phyloP scores from a whole-genome alignment of 2,797 vertebrate genomes.

The Micropoecilia bifurca region DNA sequence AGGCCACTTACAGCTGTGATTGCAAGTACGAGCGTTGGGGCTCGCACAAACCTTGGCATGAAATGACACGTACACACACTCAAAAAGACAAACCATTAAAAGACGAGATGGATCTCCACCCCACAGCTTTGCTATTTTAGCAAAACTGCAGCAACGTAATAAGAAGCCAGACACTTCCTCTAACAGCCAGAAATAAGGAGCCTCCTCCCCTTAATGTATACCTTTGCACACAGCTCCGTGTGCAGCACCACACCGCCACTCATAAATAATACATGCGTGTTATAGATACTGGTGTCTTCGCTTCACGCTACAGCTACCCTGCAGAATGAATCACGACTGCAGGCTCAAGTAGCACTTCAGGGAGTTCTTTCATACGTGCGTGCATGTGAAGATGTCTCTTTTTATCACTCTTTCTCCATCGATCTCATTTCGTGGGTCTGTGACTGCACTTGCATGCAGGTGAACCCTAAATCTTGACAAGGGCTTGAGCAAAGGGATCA shows the following conservation, averaged over 20 bases:
- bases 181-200: constrained; percentile 60
- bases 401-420: constrained; percentile 22
- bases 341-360: constrained; percentile 34
- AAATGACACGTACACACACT: constrained; percentile 2
- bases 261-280: constrained; percentile 70
- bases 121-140: constrained; percentile 62
- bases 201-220: constrained; percentile 53
- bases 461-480: constrained; percentile 33
- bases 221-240: constrained; percentile 59
- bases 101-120: constrained; percentile 56
- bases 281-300: constrained; percentile 54
- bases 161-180: constrained; percentile 52
- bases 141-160: constrained; percentile 33
- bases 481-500: constrained; percentile 59
- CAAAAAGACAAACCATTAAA: constrained; percentile 42
- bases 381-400: not conserved
- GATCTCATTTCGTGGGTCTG: constrained; percentile 19
- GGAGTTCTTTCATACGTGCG: constrained; percentile 3
- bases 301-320: constrained; percentile 47
- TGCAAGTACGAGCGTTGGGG: constrained; percentile 46
- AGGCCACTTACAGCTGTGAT: constrained; percentile 61
- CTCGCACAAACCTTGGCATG: constrained; percentile 15
- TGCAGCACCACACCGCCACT: constrained; percentile 19
- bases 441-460: constrained; percentile 14
- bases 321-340: constrained; percentile 55